Conservation (phyloP, 2,888 invertebrate species). For the Prosopocoilus inquinatus region DNA sequence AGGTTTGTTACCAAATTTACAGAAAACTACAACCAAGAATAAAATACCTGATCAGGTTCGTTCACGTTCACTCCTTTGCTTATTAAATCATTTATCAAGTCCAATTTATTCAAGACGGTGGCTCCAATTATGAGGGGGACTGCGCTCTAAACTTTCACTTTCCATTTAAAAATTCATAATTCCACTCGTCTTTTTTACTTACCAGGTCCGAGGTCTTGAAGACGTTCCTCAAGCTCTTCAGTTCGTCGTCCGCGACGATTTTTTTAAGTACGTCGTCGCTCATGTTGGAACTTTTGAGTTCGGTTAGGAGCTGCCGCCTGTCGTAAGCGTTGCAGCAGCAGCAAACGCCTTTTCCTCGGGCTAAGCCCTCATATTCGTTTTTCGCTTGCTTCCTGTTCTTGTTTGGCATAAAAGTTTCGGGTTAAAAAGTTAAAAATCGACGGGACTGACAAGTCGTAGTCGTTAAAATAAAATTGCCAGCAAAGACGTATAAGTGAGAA, state of each 20-base stretch:
- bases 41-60: slow-evolving; percentile 39
- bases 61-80: slow-evolving; percentile 42
- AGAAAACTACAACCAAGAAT: background rate
- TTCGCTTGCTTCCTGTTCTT: slow-evolving; percentile 29
- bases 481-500: too few relatives aligned
- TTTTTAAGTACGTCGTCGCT: slow-evolving; percentile 26
- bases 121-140: slow-evolving; percentile 41
- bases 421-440: too few relatives aligned
- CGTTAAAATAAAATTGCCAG: too few relatives aligned
- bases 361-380: slow-evolving; percentile 3
- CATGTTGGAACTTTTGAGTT: background rate
- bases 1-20: background rate
- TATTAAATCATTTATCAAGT: slow-evolving; percentile 40
- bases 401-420: slow-evolving; percentile 28
- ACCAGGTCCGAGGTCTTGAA: slow-evolving; percentile 44
- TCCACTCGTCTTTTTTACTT: slow-evolving; percentile 20
- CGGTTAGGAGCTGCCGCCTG: too few relatives aligned
- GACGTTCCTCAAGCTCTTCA: slow-evolving; percentile 37
- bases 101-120: slow-evolving; percentile 43
- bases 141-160: slow-evolving; percentile 24
- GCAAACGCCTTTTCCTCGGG: too few relatives aligned
- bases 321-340: too few relatives aligned
- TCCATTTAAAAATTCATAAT: background rate
- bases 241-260: slow-evolving; percentile 39
- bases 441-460: too few relatives aligned